These are phyloP conservation scores for Microctenopoma steveboyesi DNA, from an alignment of 2,797 vertebrate species.

Conservation along the genomic window DNA sequence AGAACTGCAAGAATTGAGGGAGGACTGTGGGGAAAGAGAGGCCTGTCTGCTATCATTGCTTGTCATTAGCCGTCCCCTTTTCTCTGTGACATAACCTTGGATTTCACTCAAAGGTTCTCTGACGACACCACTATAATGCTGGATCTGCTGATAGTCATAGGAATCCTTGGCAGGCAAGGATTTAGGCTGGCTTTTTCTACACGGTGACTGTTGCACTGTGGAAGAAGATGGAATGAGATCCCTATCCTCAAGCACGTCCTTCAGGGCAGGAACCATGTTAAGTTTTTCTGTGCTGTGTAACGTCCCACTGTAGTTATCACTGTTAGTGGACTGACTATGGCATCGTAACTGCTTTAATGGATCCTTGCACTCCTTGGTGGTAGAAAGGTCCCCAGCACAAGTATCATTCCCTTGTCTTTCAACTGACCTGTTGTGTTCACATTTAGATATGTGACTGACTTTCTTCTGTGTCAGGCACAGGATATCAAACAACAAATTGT, in stretches of 20 bases:
- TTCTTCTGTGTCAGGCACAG: conserved; percentile 91
- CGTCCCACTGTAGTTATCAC: conserved; percentile 55
- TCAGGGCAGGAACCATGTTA: conserved; percentile 48
- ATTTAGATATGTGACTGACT: conserved; percentile 84
- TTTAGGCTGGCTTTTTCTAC: conserved; percentile 67
- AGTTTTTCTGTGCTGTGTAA: conserved; percentile 64
- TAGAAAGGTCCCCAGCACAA: conserved; percentile 53
- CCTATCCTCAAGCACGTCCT: conserved; percentile 66
- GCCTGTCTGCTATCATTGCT: conserved; percentile 78
- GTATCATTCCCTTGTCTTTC: conserved; percentile 68
- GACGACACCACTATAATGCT: conserved; percentile 47
- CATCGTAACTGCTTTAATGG: conserved; percentile 59
- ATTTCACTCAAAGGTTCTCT: conserved; percentile 79
- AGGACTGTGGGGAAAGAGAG: conserved; percentile 79
- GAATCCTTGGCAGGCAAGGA: conserved; percentile 72
- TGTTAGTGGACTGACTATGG: conserved; percentile 57
- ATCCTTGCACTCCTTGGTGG: conserved; percentile 69
- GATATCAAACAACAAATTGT: conserved; percentile 89
- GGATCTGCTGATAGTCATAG: conserved; percentile 72
- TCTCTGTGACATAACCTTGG: conserved; percentile 59
- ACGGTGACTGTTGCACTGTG: conserved; percentile 37
- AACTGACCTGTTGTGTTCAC: conserved; percentile 71
- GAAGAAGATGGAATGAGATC: conserved; percentile 47
- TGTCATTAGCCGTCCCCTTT: conserved; percentile 62
- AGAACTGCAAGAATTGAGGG: conserved; percentile 77